Base-by-base conservation (phyloP, 2,113 vertebrate genomes). In the Pungitius pungitius region DNA sequence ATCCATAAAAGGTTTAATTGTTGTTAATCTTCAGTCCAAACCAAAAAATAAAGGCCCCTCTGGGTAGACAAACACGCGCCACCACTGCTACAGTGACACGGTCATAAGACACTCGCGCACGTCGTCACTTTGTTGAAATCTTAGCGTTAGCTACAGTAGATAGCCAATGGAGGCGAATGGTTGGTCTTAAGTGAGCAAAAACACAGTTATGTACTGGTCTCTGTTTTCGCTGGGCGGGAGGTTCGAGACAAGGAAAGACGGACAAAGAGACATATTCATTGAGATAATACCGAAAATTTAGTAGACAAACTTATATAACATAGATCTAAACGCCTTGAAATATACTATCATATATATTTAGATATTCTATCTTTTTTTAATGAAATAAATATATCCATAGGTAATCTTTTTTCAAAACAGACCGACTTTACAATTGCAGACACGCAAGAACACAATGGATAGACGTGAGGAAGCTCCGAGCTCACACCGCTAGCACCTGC, bases 161-260 rank as follows among this genome's bases (percentile, higher is more conserved):
- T 77, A 90, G 90, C 88, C 86, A 84, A 87, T 80, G 57, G 89
- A 90, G 86, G 91, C 87, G 74, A 84, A 90, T 85, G 86, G 89
- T 83, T 76, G 86, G 81, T 91, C 66, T 85, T 82, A 78, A 84
- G 83, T 87, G 85, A 88, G 81, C 87, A 87, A 92, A 88, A 92
- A 93, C 92, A 93, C 92, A 93, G 92, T 92, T 90, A 85, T 67
- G 60, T 91, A 91, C 88, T 91, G 92, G 93, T 93, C 90, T 93
- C 92, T 93, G 90, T 83, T 91, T 89, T 87, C 88, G 81, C 91
- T 67, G 74, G 69, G 81, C 64, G 73, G 58, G 80, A 61, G 63
- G 77, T 71, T 73, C 18, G 79, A 89, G 89, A 93, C 89, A 30
- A 92, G 86, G 81, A 87, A 80, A 81, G 88, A 93, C 88, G 67